Base-by-base conservation (phyloP, 2,888 invertebrate species). In the Lagria hirta region DNA sequence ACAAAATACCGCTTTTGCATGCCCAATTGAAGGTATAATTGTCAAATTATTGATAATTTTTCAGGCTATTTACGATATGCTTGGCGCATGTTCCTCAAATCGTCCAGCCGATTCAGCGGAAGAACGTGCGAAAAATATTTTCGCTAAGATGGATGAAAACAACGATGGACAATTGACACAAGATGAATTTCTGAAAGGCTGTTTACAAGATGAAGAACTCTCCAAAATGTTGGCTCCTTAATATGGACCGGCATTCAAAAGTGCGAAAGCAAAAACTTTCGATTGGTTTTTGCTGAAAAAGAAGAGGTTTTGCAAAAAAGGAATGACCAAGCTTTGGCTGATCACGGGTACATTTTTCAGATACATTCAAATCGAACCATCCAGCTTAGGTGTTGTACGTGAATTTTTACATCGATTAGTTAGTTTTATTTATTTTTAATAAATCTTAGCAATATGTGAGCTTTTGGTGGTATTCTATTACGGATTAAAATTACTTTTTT, bases 1-100 rank as follows among this genome's bases (percentile, higher is more conserved):
- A n/a, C n/a, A n/a, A n/a, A n/a, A n/a, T n/a, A n/a, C n/a, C n/a
- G n/a, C n/a, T n/a, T n/a, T n/a, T n/a, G n/a, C n/a, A n/a, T n/a
- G n/a, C n/a, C n/a, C n/a, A n/a, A n/a, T n/a, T n/a, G n/a, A n/a
- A n/a, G n/a, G n/a, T n/a, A n/a, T n/a, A n/a, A n/a, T n/a, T n/a
- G n/a, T n/a, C n/a, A n/a, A n/a, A n/a, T n/a, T n/a, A n/a, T n/a
- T n/a, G n/a, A n/a, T n/a, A 14, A n/a, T 44, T 17, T 46, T 33
- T 4, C 80, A 98, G 98, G 98, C 98, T 56, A 98, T 99, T 75
- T 99, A 99, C 76, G 97, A 97, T 73, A 99, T 99, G 98, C 80
- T 99, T 62, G 98, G 98, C 41, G 95, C 95, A 54, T 94, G 94
- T 74, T 92, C 92, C 65, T 92, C 92, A 73, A 93, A 92, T 75